Evolutionary conservation across 2,888 invertebrate species (phyloP).

Genomic region (Pristionchus arcanus): DNA sequence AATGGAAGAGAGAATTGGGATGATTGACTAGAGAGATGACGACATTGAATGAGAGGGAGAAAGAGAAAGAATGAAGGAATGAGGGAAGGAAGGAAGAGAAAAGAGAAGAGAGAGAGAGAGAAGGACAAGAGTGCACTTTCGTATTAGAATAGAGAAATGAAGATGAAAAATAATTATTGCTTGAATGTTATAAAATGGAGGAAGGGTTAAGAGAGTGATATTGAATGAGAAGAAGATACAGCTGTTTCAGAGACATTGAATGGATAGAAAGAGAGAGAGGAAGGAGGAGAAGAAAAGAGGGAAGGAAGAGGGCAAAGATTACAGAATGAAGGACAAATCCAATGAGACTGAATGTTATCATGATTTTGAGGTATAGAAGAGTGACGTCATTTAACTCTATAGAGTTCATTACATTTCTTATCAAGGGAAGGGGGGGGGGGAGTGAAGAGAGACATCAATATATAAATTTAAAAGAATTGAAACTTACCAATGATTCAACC

Average conservation of each 20-base stretch:
- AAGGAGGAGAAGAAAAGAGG: background rate
- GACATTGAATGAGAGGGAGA: no score
- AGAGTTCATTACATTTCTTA: constrained; percentile 3
- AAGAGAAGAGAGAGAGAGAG: background rate
- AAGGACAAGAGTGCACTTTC: background rate
- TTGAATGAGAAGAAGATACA: background rate
- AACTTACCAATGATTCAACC: constrained; percentile 48
- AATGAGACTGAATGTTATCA: background rate
- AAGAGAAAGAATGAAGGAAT: background rate
- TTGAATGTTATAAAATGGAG: background rate
- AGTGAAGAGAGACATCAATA: background rate
- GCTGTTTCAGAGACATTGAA: background rate
- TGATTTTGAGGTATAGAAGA: background rate
- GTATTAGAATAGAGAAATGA: background rate
- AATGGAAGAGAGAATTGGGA: background rate
- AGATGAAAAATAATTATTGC: background rate
- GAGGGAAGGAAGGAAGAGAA: background rate
- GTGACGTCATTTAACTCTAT: background rate
- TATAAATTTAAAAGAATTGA: background rate
- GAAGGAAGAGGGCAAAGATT: background rate
- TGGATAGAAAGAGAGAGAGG: background rate
- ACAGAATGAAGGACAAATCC: no score
- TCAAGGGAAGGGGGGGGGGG: background rate
- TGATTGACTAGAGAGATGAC: constrained; percentile 9
- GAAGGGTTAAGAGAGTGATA: background rate